A percentile compares a stretch with the other conserved stretches of the same genome.
These are phyloP conservation scores for Cyanoderma ruficeps DNA, from an alignment of 2,113 vertebrate species.

Conservation along the genomic window DNA sequence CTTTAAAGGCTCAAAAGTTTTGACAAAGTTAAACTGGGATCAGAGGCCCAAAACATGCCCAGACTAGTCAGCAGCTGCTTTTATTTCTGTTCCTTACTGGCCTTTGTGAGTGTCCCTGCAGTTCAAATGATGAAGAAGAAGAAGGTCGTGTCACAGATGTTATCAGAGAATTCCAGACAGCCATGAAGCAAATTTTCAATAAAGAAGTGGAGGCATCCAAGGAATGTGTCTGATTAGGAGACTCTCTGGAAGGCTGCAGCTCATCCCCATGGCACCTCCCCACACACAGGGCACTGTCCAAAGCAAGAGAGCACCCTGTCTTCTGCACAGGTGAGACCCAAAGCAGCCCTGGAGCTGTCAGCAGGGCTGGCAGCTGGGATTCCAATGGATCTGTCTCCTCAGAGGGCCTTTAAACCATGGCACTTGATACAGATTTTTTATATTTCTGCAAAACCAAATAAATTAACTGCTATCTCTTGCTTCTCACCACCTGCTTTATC, in stretches of 20 bases:
- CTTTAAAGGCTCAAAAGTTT: neutral
- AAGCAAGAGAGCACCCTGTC: neutral
- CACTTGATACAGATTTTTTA: neutral
- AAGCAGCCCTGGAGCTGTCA: neutral
- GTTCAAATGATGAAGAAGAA: neutral
- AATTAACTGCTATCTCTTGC: neutral
- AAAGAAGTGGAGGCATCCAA: neutral
- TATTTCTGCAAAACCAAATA: neutral
- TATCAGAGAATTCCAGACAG: neutral
- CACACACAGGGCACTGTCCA: neutral
- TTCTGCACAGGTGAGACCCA: neutral
- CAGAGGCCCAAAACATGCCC: neutral
- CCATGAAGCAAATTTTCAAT: accelerated
- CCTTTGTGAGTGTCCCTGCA: neutral
- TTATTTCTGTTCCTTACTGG: neutral
- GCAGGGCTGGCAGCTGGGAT: neutral
- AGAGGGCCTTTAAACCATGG: neutral
- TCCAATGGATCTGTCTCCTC: neutral
- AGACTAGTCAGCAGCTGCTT: neutral
- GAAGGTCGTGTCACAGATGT: neutral
- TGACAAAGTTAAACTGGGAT: neutral
- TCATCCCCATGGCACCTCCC: neutral
- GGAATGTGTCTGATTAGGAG: neutral
- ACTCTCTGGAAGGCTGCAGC: accelerated
- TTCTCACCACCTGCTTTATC: neutral